A percentile compares a stretch with the other conserved stretches of the same genome.
Conservation (phyloP, 1,140 invertebrate species). For the Halyomorpha halys region DNA sequence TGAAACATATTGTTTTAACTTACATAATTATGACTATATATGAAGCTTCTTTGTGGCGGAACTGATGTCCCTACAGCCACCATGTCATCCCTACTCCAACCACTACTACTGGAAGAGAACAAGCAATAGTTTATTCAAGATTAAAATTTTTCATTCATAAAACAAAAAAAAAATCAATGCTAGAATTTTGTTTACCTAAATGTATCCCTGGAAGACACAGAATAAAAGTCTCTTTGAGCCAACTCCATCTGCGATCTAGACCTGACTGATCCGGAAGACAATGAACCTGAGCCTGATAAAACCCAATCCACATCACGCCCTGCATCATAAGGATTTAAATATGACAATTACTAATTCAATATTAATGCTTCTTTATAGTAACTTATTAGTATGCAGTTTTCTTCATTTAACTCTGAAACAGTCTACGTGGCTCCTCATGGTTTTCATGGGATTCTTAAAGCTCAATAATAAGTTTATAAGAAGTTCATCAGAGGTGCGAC, state of each 20-base stretch:
- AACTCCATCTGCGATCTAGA: slow-evolving; percentile 28
- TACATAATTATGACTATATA: slow-evolving; percentile 22
- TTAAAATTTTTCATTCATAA: no score
- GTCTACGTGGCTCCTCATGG: no score
- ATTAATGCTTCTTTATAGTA: no score
- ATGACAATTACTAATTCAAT: no score
- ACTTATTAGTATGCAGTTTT: no score
- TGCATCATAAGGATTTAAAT: slow-evolving; percentile 15
- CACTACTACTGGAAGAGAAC: background rate
- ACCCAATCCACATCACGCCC: slow-evolving; percentile 64
- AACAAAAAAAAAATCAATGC: background rate
- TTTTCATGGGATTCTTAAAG: no score
- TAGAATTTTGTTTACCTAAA: slow-evolving; percentile 21
- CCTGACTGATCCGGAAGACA: slow-evolving; percentile 41
- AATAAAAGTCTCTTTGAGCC: slow-evolving; percentile 22
- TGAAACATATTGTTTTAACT: background rate
- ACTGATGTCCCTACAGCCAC: slow-evolving; percentile 20
- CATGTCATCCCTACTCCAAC: slow-evolving; percentile 20
- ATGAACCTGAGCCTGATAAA: slow-evolving; percentile 47
- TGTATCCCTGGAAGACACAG: slow-evolving; percentile 23
- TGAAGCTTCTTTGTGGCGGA: slow-evolving; percentile 12
- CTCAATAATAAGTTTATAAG: no score
- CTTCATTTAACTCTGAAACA: no score
- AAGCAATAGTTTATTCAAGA: background rate
- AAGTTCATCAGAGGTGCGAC: no score